phyloP scores from a whole-genome alignment of 2,797 vertebrate species.

The Micromesistius poutassou region DNA sequence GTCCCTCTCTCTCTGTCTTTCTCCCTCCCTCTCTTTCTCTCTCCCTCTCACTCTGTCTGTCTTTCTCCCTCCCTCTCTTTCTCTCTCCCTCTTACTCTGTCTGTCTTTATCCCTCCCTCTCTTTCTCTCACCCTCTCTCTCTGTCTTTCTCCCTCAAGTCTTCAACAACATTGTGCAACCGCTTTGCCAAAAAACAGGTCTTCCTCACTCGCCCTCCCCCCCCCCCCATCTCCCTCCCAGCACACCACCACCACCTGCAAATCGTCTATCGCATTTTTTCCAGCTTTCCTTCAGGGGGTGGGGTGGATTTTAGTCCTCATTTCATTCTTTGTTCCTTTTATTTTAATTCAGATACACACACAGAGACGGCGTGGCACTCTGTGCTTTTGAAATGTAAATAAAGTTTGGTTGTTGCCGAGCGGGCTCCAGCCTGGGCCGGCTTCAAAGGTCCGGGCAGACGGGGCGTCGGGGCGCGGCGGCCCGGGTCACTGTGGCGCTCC shows the following conservation, averaged over 20 bases:
- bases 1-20: background rate
- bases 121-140: background rate
- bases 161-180: background rate
- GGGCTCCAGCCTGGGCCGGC: conserved; percentile 64
- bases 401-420: conserved; percentile 72
- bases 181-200: background rate
- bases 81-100: no score
- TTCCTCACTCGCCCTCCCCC: background rate
- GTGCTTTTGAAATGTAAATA: conserved; percentile 81
- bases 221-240: background rate
- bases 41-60: no score
- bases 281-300: background rate
- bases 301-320: conserved; percentile 49
- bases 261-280: background rate
- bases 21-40: no score
- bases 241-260: background rate
- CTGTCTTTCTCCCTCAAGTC: background rate
- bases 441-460: conserved; percentile 68
- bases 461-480: no score
- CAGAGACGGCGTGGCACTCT: conserved; percentile 48
- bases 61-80: background rate
- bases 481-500: background rate
- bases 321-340: conserved; percentile 19
- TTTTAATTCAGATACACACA: conserved; percentile 39
- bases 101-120: no score